Evolutionary conservation across 2,888 invertebrate genomes (phyloP).

Genomic region (Ischnura elegans): DNA sequence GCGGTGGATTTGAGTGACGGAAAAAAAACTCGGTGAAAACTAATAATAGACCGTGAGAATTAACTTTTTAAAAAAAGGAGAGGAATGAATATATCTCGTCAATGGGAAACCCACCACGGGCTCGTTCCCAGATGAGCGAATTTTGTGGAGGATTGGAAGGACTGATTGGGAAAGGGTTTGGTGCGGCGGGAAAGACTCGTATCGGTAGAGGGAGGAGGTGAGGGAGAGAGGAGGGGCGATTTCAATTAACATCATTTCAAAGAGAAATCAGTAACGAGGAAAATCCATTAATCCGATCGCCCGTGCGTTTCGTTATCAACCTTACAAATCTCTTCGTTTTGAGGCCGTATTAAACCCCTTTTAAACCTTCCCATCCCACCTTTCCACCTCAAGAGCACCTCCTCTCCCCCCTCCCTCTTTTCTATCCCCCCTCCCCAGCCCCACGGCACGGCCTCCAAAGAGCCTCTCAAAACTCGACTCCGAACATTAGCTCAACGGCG

Average conservation of each 20-base stretch:
- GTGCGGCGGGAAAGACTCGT: background rate
- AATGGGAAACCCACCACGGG: background rate
- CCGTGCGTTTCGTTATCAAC: conserved; percentile 65
- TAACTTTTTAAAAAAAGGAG: conserved; percentile 30
- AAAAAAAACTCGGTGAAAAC: conserved; percentile 54
- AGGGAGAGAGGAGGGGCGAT: background rate
- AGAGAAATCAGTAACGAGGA: conserved; percentile 66
- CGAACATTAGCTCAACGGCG: conserved; percentile 1
- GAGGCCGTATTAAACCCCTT: conserved; percentile 67
- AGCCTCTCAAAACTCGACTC: conserved; percentile 24
- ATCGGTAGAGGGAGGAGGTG: background rate
- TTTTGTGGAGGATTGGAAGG: background rate
- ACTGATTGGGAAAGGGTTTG: background rate
- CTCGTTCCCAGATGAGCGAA: background rate
- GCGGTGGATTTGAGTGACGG: background rate
- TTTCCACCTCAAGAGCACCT: background rate
- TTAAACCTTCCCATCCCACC: background rate
- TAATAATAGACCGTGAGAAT: conserved; percentile 53
- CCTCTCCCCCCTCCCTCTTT: background rate
- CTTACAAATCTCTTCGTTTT: conserved; percentile 65
- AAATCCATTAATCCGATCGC: conserved; percentile 61
- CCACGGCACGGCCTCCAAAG: background rate
- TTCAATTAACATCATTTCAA: conserved; percentile 67
- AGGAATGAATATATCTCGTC: conserved; percentile 39
- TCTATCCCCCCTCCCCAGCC: background rate